Evolutionary conservation across 2,888 invertebrate genomes (phyloP), one percentile per base, ranked within the genome.

Genomic region (Andrena praecox): DNA sequence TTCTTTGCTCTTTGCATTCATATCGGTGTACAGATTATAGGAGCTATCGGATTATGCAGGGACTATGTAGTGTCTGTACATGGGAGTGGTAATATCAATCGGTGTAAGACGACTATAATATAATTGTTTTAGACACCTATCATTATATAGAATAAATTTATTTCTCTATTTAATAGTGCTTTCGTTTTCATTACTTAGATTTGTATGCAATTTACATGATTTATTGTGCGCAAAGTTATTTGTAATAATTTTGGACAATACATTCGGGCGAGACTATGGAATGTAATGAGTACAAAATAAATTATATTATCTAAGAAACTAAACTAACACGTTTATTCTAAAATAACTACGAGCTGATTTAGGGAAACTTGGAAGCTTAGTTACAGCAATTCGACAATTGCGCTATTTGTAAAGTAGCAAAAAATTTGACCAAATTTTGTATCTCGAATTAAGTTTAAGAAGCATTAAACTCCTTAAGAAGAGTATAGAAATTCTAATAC

Each of bases 111-210:
- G 71, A 78, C 72, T 82, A 59, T 82, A 78, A 77, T 33, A 59
- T 70, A 77, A 82, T 78, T 74, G 67, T 75, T 82, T 71, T 78
- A 83, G 66, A 75, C 67, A 68, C 74, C 50, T 82, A 52, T 77
- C 69, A 83, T 66, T 77, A 62, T 29, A 63, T 68, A 35, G 78
- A 63, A 73, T 83, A 74, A 75, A 81, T 76, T 75, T 82, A 63
- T 77, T 74, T 80, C 63, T 82, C 59, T 70, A 60, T 75, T 84
- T 78, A 80, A 77, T 66, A 62, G 64, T 42, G n/a, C 29, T 69
- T 72, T 63, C 35, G 54, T 73, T 81, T 60, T 66, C 8, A 64
- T 77, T 31, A 50, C 52, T 48, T 64, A 68, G 48, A 79, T 79
- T 72, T 79, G 8, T 68, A 63, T 48, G 62, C 68, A 52, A 42